Base-by-base conservation (phyloP, 2,797 vertebrate species). In the Cryptoprocta ferox region DNA sequence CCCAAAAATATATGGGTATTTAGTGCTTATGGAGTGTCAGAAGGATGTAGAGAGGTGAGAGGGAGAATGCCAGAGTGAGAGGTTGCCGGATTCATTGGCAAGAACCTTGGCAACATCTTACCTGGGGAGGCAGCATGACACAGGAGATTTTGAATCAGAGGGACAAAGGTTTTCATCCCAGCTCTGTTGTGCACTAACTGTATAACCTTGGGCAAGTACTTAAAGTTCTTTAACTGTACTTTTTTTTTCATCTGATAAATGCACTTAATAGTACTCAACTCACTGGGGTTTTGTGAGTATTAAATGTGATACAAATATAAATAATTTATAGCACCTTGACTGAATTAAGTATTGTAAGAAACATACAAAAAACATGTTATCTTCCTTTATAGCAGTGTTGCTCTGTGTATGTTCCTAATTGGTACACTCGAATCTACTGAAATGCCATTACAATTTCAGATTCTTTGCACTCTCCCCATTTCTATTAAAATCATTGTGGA, bases 161-260 rank as follows among this genome's bases (percentile, higher is more conserved):
- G 3, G 65, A 81, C 75, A 35, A 79, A 65, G n/a, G 18, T 94
- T 96, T 95, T 94, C 65, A 87, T 83, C 89, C 85, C 75, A 73
- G 28, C 21, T 94, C 95, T 91, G 70, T 89, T 94, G 80, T 93
- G 61, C n/a, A 61, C 75, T 96, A 59, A 84, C 75, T 93, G 75
- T 96, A 84, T 97, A 94, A 97, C 96, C 91, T 97, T 97, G 98
- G 94, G 70, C 39, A 96, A 93, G 75, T 94, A 48, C 45, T 93
- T 89, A 16, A 66, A 91, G 63, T 91, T 84, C 42, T 26, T 68
- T 48, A 56, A 37, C 18, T 70, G 19, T n/a, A 42, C 15, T 42
- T 89, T 76, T 50, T 53, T 14, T 56, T 18, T 6, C 14, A n/a
- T 4, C 78, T 94, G 35, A 95, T 65, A 94, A 94, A 66, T 28